Evolutionary conservation across 2,113 vertebrate species (phyloP).

Genomic region (Sprattus sprattus): DNA sequence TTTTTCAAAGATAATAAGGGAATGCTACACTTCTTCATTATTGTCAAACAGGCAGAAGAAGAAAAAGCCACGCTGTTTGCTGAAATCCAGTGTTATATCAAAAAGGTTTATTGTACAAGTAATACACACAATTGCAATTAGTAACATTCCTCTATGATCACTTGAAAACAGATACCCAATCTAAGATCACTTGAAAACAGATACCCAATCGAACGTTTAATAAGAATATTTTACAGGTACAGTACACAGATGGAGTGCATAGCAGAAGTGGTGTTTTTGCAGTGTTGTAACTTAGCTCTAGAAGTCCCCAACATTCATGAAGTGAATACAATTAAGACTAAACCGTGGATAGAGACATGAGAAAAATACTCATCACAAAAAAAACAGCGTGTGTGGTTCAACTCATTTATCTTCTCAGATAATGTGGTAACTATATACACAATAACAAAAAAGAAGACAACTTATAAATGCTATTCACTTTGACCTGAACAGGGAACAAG

Average conservation of each 20-base stretch:
- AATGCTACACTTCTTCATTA: background rate
- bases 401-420: background rate
- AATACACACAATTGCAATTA: slow-evolving; percentile 58
- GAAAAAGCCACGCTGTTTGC: background rate
- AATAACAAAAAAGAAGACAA: background rate
- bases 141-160: slow-evolving; percentile 32
- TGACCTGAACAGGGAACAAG: background rate
- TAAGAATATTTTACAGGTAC: slow-evolving; percentile 52
- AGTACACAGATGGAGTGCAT: slow-evolving; percentile 69
- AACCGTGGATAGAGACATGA: background rate
- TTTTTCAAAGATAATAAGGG: background rate
- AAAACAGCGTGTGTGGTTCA: background rate
- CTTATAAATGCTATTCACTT: background rate
- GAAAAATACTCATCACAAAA: slow-evolving; percentile 6
- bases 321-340: background rate
- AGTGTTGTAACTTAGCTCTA: slow-evolving; percentile 42
- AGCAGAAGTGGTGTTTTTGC: slow-evolving; percentile 56
- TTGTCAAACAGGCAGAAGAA: background rate
- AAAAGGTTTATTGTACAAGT: slow-evolving; percentile 65
- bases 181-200: slow-evolving; percentile 12
- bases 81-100: slow-evolving; percentile 41
- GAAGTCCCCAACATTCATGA: slow-evolving; percentile 23
- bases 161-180: slow-evolving; percentile 3
- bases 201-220: slow-evolving; percentile 47
- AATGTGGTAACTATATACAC: background rate